Evolutionary conservation across 2,888 invertebrate genomes (phyloP).

Genomic region (Limenitis camilla): DNA sequence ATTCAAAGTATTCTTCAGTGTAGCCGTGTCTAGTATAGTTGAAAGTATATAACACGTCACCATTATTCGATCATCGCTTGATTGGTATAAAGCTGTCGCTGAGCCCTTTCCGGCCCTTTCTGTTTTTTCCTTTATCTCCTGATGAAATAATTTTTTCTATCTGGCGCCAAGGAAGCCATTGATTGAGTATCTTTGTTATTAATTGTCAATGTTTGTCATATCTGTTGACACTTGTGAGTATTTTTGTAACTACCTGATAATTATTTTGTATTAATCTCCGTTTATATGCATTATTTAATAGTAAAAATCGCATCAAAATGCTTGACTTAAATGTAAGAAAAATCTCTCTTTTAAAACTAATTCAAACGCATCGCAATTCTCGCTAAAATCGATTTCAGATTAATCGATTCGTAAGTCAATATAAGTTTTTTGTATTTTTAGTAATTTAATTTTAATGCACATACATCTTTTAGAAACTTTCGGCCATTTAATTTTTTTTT

Average conservation of each 20-base stretch:
- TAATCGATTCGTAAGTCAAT: too few species aligned
- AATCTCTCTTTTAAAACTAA: too few species aligned
- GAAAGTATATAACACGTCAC: slow-evolving; percentile 14
- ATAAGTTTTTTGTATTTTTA: too few species aligned
- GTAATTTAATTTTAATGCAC: too few species aligned
- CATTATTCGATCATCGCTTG: slow-evolving; percentile 31
- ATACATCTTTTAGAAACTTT: too few species aligned
- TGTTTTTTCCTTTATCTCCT: slow-evolving; percentile 51
- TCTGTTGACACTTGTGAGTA: slow-evolving; percentile 17
- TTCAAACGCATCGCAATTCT: too few species aligned
- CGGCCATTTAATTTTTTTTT: too few species aligned
- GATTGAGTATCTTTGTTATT: slow-evolving; percentile 49
- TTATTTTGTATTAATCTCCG: not conserved
- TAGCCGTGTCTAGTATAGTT: not conserved
- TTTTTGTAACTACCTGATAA: slow-evolving; percentile 1
- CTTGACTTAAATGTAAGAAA: too few species aligned
- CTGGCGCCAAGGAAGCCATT: slow-evolving; percentile 41
- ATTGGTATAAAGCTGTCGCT: slow-evolving; percentile 31
- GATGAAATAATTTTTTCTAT: slow-evolving; percentile 56
- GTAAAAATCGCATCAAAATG: too few species aligned
- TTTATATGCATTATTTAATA: not conserved
- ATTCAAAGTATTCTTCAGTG: too few species aligned
- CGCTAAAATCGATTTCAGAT: too few species aligned
- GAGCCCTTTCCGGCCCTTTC: slow-evolving; percentile 49
- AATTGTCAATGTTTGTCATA: slow-evolving; percentile 26